Base-by-base conservation (phyloP, 2,888 invertebrate genomes). In the Rhodophaea formosa region DNA sequence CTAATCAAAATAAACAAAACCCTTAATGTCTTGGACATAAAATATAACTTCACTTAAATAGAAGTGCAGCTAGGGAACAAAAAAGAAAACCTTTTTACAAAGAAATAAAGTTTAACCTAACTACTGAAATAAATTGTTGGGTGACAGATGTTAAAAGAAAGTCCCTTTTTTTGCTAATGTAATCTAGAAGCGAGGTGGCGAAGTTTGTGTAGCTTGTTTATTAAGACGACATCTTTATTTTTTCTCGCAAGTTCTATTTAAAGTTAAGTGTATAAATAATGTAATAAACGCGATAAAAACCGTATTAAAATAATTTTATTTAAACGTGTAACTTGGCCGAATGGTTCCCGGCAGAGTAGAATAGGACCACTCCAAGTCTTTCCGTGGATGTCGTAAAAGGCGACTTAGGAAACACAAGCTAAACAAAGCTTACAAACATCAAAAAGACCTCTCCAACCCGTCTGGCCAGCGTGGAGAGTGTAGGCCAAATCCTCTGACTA, bases 171-270 rank as follows among this genome's bases (percentile, higher is more conserved):
- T 32, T 17, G 32, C 44, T 46, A 23, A 23, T 23, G 2, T 35
- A 45, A 55, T 45, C 32, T n/a, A 29, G 14, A 10, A 32, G 53
- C 44, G 10, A 43, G 44, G 54, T 55, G 54, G 44, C 35, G 14
- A 55, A 55, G 15, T 55, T 55, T 45, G 45, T 55, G 54, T 55
- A 30, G 17, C 35, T 55, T 55, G 45, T 55, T 45, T 55, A 55
- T 51, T 51, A 17, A 51, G 51, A 51, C 51, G 51, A 51, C 10
- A 16, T 17, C 8, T 16, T 51, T 51, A 35, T 51, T 35, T 51
- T 51, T 32, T n/a, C 35, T 51, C 7, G 35, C 51, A 51, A 51
- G 8, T 51, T 39, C n/a, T n/a, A n/a, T n/a, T n/a, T n/a, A n/a
- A n/a, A n/a, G n/a, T n/a, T n/a, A n/a, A n/a, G n/a, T n/a, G n/a